These are phyloP conservation scores for Crematogaster levior DNA, from an alignment of 2,888 invertebrate species.

Conservation along the genomic window DNA sequence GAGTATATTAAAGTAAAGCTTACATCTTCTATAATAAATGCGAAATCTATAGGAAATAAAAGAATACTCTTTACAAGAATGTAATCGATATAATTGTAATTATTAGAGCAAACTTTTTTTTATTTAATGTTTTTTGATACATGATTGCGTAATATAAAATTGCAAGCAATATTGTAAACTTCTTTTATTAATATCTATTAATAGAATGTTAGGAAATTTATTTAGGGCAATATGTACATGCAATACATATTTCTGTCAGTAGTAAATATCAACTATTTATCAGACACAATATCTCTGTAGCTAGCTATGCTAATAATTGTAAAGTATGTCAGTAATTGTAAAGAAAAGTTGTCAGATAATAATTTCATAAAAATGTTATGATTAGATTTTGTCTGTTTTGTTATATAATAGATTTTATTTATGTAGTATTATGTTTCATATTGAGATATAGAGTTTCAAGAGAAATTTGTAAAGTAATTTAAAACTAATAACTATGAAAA, in stretches of 20 bases:
- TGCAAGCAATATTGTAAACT: background rate
- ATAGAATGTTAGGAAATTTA: background rate
- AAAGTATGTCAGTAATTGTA: too few species aligned
- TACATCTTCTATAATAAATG: too few species aligned
- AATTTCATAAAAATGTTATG: background rate
- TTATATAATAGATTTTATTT: too few species aligned
- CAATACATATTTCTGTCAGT: background rate
- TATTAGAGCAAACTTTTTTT: background rate
- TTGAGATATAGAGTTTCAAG: background rate
- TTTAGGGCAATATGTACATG: background rate
- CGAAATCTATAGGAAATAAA: too few species aligned
- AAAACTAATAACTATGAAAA: background rate
- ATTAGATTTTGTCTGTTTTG: background rate
- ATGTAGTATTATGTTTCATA: background rate
- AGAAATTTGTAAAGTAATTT: background rate
- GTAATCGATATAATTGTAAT: background rate
- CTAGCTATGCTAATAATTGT: background rate
- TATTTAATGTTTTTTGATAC: background rate
- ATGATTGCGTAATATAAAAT: background rate
- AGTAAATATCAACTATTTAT: background rate
- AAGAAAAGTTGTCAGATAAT: background rate
- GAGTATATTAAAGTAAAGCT: too few species aligned
- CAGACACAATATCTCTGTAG: background rate
- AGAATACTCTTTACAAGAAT: too few species aligned
- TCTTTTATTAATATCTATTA: background rate